phyloP scores from a whole-genome alignment of 2,113 vertebrate species.

The Mystacornis crossleyi region DNA sequence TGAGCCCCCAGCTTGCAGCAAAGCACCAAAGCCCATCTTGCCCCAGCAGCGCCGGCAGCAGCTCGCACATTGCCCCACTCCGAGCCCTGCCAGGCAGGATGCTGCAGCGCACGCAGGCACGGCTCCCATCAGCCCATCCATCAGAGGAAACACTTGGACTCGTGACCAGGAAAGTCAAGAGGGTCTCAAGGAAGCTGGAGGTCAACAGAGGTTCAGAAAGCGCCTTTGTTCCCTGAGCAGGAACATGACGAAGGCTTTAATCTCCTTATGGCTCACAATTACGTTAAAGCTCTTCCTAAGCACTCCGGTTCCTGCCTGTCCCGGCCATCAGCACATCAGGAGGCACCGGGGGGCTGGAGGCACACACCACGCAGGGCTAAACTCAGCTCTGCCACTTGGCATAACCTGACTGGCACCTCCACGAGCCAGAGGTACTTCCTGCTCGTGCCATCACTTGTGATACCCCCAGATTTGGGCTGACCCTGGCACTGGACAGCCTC shows the following conservation, averaged over 20 bases:
- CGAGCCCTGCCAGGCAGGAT: not conserved
- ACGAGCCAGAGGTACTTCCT: accelerated
- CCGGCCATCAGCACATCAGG: not conserved
- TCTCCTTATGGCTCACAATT: slow-evolving; percentile 4
- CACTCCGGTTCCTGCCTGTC: not conserved
- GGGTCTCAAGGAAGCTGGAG: slow-evolving; percentile 35
- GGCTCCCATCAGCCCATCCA: not conserved
- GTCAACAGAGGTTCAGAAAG: slow-evolving; percentile 50
- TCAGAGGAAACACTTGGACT: not conserved
- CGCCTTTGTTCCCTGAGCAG: not conserved
- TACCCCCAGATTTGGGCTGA: accelerated
- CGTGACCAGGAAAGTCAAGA: not conserved
- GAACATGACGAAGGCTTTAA: slow-evolving; percentile 4
- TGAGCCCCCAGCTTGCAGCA: not conserved
- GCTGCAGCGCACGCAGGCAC: accelerated
- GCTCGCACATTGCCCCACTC: accelerated
- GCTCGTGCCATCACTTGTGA: not conserved
- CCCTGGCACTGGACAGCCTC: not conserved
- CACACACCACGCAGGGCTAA: not conserved
- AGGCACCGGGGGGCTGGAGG: not conserved
- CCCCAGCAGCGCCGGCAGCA: accelerated
- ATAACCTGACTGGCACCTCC: not conserved
- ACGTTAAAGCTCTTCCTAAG: slow-evolving; percentile 34
- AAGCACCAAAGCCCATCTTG: not conserved
- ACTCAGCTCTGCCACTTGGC: not conserved